phyloP scores from a whole-genome alignment of 2,888 invertebrate species.

The Pseudeuparius sepicola region DNA sequence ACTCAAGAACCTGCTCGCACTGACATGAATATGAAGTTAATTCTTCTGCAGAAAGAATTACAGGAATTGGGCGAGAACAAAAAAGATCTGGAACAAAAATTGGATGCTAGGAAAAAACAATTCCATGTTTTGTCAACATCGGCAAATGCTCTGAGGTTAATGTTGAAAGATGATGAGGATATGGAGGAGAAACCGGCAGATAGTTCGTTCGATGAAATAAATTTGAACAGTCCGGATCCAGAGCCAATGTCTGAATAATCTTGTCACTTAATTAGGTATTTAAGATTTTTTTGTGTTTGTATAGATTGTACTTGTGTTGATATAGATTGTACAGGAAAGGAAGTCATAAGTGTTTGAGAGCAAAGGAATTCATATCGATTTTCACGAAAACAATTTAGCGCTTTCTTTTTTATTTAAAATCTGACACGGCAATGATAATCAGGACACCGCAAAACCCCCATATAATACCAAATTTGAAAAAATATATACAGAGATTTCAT shows the following conservation, averaged over 20 bases:
- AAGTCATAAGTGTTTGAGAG: no score
- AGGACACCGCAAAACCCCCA: no score
- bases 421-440: no score
- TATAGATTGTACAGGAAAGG: no score
- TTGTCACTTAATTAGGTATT: no score
- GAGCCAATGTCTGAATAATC: slow-evolving; percentile 10
- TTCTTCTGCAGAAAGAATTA: slow-evolving; percentile 63
- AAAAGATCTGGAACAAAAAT: slow-evolving; percentile 61
- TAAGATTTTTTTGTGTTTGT: background rate
- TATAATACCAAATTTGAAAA: no score
- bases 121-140: slow-evolving; percentile 82
- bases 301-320: no score
- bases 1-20: slow-evolving; percentile 82
- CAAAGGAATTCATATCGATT: no score
- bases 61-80: slow-evolving; percentile 59
- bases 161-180: slow-evolving; percentile 49
- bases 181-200: slow-evolving; percentile 27
- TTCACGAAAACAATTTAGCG: no score
- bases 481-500: no score
- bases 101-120: slow-evolving; percentile 78
- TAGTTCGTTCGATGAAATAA: slow-evolving; percentile 40
- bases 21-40: slow-evolving; percentile 61
- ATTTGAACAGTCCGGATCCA: slow-evolving; percentile 31
- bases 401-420: no score
- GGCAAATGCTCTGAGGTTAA: slow-evolving; percentile 72